phyloP scores from a whole-genome alignment of 2,888 invertebrate genomes.

The Barypeithes pellucidus region DNA sequence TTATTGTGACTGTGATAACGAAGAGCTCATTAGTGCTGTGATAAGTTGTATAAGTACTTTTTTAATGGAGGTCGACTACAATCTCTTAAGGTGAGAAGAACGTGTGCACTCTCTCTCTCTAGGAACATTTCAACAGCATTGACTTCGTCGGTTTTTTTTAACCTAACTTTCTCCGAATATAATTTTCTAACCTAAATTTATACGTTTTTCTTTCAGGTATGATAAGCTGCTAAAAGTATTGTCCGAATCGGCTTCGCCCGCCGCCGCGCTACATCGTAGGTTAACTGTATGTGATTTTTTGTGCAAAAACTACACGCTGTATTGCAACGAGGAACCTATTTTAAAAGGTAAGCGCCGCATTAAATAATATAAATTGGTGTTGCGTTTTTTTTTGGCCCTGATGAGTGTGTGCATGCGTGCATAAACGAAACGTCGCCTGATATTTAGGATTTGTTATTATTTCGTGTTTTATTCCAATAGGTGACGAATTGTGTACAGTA shows the following conservation, averaged over 20 bases:
- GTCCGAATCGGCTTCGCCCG: conserved; percentile 61
- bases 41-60: conserved; percentile 64
- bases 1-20: conserved; percentile 61
- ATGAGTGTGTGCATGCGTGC: too few relatives aligned
- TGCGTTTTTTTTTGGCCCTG: too few relatives aligned
- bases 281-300: conserved; percentile 62
- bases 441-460: too few relatives aligned
- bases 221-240: conserved; percentile 60
- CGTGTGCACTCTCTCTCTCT: too few relatives aligned
- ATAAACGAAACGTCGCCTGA: too few relatives aligned
- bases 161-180: too few relatives aligned
- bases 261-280: conserved; percentile 61
- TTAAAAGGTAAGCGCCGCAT: conserved; percentile 58
- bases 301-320: conserved; percentile 57
- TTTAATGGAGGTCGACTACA: conserved; percentile 58
- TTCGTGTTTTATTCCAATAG: too few relatives aligned
- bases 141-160: neutral
- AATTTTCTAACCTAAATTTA: too few relatives aligned
- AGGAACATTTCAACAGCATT: too few relatives aligned
- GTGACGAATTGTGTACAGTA: conserved; percentile 57
- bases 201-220: conserved; percentile 41
- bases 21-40: conserved; percentile 64
- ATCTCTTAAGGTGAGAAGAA: conserved; percentile 56
- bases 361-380: too few relatives aligned
- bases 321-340: conserved; percentile 58